These are phyloP conservation scores for Danio kyathit DNA, from an alignment of 2,797 vertebrate genomes.

Conservation along the genomic window DNA sequence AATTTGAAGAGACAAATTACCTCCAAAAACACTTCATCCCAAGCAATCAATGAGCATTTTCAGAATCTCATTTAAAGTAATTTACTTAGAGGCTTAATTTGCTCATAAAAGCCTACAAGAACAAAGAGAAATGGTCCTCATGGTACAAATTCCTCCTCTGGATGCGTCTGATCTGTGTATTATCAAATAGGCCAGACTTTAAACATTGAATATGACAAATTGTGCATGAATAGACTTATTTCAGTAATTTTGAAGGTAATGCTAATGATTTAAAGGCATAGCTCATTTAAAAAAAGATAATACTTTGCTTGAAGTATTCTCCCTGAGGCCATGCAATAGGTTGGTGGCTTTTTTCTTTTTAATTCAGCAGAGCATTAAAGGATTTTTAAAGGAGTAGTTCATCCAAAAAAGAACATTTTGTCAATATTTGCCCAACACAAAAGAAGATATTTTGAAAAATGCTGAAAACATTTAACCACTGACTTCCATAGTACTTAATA, in stretches of 20 bases:
- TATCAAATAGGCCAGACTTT: not conserved
- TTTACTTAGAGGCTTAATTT: not conserved
- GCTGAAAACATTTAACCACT: too few relatives aligned
- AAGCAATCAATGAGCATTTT: constrained; percentile 18
- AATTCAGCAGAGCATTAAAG: too few relatives aligned
- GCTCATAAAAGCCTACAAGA: not conserved
- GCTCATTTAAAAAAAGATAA: too few relatives aligned
- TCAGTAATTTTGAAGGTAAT: not conserved
- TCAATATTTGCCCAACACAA: too few relatives aligned
- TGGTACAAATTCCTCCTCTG: not conserved
- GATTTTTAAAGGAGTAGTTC: too few relatives aligned
- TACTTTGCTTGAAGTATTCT: too few relatives aligned
- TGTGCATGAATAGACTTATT: not conserved
- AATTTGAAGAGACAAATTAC: constrained; percentile 18
- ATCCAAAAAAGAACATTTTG: too few relatives aligned
- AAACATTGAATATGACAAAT: not conserved
- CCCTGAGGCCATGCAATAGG: too few relatives aligned
- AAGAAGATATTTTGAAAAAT: too few relatives aligned
- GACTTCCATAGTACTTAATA: too few relatives aligned
- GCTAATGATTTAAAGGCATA: too few relatives aligned
- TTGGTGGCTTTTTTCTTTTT: too few relatives aligned
- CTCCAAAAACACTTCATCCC: not conserved
- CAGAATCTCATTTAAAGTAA: constrained; percentile 12
- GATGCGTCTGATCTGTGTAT: not conserved
- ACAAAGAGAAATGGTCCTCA: not conserved